A percentile compares a stretch with the other conserved stretches of the same genome.
Conservation (phyloP, 2,113 vertebrate genomes). For the Dipodomys ordii region DNA sequence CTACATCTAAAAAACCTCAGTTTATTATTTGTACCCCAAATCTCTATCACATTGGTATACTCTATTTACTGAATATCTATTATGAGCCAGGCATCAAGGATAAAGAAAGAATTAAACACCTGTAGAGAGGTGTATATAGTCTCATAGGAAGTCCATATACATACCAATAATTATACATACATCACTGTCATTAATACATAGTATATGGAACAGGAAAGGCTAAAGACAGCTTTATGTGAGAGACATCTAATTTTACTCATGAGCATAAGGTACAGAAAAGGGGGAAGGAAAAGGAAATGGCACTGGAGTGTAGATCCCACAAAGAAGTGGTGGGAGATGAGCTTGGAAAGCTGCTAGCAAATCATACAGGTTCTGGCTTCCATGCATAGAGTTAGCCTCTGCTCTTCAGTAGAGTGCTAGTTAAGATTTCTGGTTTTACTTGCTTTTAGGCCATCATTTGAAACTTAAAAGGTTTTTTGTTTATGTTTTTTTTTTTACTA, state of each 20-base stretch:
- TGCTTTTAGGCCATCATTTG: background rate
- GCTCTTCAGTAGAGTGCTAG: background rate
- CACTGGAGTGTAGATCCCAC: background rate
- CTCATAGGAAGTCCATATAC: background rate
- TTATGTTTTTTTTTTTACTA: background rate
- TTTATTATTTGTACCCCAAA: slow-evolving; percentile 31
- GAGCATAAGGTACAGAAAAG: slow-evolving; percentile 1
- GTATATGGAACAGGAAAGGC: background rate
- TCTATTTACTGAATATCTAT: slow-evolving; percentile 39
- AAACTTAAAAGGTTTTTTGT: background rate
- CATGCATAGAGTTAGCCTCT: background rate
- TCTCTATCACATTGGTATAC: background rate
- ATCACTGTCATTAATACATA: background rate
- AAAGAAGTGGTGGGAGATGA: background rate
- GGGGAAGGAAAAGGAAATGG: background rate
- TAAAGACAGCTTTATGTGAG: background rate
- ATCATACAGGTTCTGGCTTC: background rate
- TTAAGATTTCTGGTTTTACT: background rate
- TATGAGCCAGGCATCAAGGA: slow-evolving; percentile 12
- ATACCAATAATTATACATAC: background rate
- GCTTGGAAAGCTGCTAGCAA: background rate
- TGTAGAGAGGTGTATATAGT: background rate
- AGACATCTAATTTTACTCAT: slow-evolving; percentile 38
- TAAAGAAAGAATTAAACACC: background rate
- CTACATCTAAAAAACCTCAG: slow-evolving; percentile 29